Evolutionary conservation across 2,797 vertebrate genomes (phyloP).

Genomic region (Aeoliscus strigatus): DNA sequence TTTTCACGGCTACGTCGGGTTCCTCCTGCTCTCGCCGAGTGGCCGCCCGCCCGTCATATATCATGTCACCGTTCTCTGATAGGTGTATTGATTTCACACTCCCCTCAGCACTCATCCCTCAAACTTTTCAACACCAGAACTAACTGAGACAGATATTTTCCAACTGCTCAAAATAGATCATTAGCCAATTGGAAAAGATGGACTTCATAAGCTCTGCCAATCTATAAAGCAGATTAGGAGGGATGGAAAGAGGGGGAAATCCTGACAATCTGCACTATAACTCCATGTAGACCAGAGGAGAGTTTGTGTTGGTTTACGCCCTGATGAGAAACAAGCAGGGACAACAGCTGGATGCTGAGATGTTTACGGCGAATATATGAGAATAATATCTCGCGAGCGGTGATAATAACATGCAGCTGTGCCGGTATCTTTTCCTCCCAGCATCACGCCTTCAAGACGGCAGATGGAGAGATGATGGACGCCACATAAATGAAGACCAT

Average conservation of each 20-base stretch:
- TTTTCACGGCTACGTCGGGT: constrained; percentile 43
- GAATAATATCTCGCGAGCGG: constrained; percentile 40
- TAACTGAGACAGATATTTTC: constrained; percentile 74
- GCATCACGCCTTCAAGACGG: constrained; percentile 29
- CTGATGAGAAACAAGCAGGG: constrained; percentile 26
- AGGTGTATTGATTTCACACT: constrained; percentile 70
- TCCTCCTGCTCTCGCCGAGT: constrained; percentile 21
- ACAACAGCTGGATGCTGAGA: constrained; percentile 45
- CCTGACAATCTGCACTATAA: constrained; percentile 19
- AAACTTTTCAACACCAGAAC: constrained; percentile 66
- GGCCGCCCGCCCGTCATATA: constrained; percentile 52
- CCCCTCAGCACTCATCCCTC: constrained; percentile 62
- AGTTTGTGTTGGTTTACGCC: constrained; percentile 8
- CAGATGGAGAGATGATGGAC: constrained; percentile 43
- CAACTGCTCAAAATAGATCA: constrained; percentile 70
- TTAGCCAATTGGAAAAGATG: constrained; percentile 68
- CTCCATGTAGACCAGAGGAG: constrained; percentile 4
- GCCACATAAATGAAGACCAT: constrained; percentile 6
- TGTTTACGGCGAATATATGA: constrained; percentile 50
- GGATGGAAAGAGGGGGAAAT: constrained; percentile 30
- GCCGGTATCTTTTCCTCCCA: constrained; percentile 15
- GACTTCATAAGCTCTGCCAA: constrained; percentile 57
- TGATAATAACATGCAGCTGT: constrained; percentile 51
- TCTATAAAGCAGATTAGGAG: constrained; percentile 56
- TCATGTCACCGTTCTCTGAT: constrained; percentile 70